Evolutionary conservation across 2,888 invertebrate species (phyloP).

Genomic region (Lampropteryx suffumata): DNA sequence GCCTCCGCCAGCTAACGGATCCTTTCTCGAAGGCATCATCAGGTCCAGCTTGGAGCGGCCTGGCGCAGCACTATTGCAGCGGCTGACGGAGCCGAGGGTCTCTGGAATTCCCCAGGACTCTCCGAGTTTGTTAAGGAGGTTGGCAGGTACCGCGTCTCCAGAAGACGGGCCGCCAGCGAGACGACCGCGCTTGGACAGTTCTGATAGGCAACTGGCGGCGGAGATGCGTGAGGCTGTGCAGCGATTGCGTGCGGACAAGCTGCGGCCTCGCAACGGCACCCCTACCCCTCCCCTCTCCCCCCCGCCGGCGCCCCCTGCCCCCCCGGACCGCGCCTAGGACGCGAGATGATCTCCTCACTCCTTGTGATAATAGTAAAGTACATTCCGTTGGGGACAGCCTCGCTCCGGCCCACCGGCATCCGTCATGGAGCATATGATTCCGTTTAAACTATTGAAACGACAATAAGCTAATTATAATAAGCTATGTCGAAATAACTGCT

Average conservation of each 20-base stretch:
- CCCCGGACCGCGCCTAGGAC: constrained; percentile 55
- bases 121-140: constrained; percentile 87
- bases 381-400: constrained; percentile 61
- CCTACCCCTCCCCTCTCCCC: constrained; percentile 59
- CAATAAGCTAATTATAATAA: constrained; percentile 22
- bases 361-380: constrained; percentile 78
- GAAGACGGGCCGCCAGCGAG: constrained; percentile 79
- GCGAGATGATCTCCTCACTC: constrained; percentile 49
- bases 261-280: constrained; percentile 68
- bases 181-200: constrained; percentile 80
- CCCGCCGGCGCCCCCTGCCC: constrained; percentile 50
- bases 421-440: constrained; percentile 27
- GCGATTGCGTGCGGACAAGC: constrained; percentile 74
- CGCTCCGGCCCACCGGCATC: constrained; percentile 26
- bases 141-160: constrained; percentile 84
- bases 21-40: constrained; percentile 93
- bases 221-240: constrained; percentile 79
- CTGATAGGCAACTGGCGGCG: constrained; percentile 69
- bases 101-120: constrained; percentile 55
- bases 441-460: constrained; percentile 26
- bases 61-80: constrained; percentile 63
- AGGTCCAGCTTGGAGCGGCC: constrained; percentile 89
- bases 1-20: constrained; percentile 86
- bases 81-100: constrained; percentile 54
- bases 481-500: constrained; percentile 1